phyloP scores from a whole-genome alignment of 2,113 vertebrate genomes.

The Sorex araneus region DNA sequence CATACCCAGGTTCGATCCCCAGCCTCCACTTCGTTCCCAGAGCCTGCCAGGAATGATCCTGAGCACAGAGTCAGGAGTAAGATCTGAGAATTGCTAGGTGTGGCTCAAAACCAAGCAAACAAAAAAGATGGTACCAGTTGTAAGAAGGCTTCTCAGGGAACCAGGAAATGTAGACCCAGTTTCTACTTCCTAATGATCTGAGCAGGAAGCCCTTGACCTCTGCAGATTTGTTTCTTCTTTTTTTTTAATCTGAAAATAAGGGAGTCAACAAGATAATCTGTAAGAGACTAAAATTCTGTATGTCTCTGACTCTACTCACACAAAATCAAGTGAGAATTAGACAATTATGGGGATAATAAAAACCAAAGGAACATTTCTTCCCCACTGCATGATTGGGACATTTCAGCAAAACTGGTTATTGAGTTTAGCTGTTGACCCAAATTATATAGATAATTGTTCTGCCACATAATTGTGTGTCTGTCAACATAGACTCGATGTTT shows the following conservation, averaged over 20 bases:
- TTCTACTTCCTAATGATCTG: background rate
- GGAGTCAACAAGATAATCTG: conserved; percentile 42
- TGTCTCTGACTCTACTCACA: conserved; percentile 57
- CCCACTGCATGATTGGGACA: conserved; percentile 28
- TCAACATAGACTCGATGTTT: conserved; percentile 70
- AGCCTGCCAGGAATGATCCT: too few species aligned
- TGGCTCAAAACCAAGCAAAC: too few species aligned
- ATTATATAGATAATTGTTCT: conserved; percentile 74
- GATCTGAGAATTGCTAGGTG: too few species aligned
- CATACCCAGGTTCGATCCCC: too few species aligned
- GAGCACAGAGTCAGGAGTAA: too few species aligned
- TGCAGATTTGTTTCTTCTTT: conserved; percentile 41
- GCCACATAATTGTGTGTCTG: conserved; percentile 73
- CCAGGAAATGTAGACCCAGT: background rate
- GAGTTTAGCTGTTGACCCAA: conserved; percentile 71
- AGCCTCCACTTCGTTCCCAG: too few species aligned
- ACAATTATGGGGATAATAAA: conserved; percentile 48
- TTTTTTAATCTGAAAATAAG: conserved; percentile 53
- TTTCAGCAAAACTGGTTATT: conserved; percentile 77
- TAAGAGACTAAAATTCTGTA: conserved; percentile 65
- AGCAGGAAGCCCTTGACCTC: conserved; percentile 5
- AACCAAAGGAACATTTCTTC: background rate
- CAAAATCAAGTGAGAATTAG: conserved; percentile 65
- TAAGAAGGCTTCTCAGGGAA: background rate
- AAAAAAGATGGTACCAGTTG: too few species aligned